phyloP scores from a whole-genome alignment of 2,797 vertebrate species.

The Poeciliopsis turneri region DNA sequence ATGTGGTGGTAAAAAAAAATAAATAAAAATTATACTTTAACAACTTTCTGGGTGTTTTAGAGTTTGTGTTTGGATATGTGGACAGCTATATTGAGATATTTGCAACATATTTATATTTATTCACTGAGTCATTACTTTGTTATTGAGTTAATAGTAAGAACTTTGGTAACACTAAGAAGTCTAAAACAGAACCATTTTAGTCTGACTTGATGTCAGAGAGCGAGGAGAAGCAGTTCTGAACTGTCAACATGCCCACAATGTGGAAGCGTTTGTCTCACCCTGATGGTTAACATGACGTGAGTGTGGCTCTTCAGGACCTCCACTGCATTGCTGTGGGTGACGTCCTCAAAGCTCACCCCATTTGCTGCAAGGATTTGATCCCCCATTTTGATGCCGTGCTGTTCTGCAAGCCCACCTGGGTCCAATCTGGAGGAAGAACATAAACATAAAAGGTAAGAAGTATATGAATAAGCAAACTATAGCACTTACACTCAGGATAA shows the following conservation, averaged over 20 bases:
- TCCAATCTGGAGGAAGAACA: constrained; percentile 84
- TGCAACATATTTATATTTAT: no score
- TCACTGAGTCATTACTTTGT: not conserved
- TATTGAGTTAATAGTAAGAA: not conserved
- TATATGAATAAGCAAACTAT: not conserved
- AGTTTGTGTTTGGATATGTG: not conserved
- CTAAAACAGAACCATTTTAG: not conserved
- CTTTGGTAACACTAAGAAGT: not conserved
- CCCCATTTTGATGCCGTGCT: constrained; percentile 95
- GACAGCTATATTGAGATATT: not conserved
- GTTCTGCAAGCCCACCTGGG: constrained; percentile 92
- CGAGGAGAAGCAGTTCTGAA: not conserved
- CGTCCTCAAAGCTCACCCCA: constrained; percentile 93
- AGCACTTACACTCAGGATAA: not conserved
- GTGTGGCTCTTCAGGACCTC: constrained; percentile 96
- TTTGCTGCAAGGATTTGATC: constrained; percentile 98
- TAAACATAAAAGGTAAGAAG: not conserved
- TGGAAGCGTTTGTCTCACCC: constrained; percentile 77
- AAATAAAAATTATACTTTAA: constrained; percentile 4
- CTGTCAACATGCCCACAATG: not conserved
- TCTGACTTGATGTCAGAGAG: not conserved
- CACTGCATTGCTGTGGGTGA: constrained; percentile 97
- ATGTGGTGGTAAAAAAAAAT: not conserved
- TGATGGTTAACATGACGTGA: constrained; percentile 95
- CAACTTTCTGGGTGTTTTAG: constrained; percentile 3